Percentiles rank a stretch among this genome's conserved stretches.
These are phyloP conservation scores for Chrysomela aeneicollis DNA, from an alignment of 2,888 invertebrate species.

Conservation along the genomic window DNA sequence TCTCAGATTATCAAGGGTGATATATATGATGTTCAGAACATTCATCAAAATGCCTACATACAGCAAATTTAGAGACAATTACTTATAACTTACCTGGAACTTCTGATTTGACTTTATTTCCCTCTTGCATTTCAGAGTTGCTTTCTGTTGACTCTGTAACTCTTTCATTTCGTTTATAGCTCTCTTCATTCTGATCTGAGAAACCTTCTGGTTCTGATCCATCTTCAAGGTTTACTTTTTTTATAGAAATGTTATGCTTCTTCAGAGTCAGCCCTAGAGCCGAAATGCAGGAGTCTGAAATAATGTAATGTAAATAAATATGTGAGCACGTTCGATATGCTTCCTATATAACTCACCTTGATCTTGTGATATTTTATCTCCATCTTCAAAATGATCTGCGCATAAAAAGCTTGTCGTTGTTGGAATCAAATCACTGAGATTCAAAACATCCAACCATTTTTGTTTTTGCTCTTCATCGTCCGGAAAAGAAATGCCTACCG, in stretches of 20 bases:
- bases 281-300: not conserved
- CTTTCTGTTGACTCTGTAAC: not conserved
- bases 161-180: no score
- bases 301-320: not conserved
- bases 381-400: slow-evolving; percentile 52
- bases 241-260: not conserved
- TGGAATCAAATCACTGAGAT: slow-evolving; percentile 41
- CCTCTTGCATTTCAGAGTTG: not conserved
- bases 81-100: not conserved
- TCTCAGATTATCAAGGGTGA: no score
- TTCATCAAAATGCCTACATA: no score
- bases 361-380: slow-evolving; percentile 22
- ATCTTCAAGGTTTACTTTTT: not conserved
- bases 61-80: not conserved
- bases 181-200: not conserved
- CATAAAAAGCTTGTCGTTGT: slow-evolving; percentile 49
- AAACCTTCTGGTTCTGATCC: slow-evolving; percentile 7
- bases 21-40: no score
- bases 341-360: slow-evolving; percentile 5
- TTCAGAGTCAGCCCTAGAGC: not conserved
- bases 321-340: no score
- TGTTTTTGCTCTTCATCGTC: slow-evolving; percentile 45
- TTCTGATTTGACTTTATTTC: slow-evolving; percentile 2
- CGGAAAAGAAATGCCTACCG: slow-evolving; percentile 52
- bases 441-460: slow-evolving; percentile 50